Evolutionary conservation across 2,888 invertebrate genomes (phyloP), one percentile per base, ranked within the genome.

Genomic region (Charanyca ferruginea): DNA sequence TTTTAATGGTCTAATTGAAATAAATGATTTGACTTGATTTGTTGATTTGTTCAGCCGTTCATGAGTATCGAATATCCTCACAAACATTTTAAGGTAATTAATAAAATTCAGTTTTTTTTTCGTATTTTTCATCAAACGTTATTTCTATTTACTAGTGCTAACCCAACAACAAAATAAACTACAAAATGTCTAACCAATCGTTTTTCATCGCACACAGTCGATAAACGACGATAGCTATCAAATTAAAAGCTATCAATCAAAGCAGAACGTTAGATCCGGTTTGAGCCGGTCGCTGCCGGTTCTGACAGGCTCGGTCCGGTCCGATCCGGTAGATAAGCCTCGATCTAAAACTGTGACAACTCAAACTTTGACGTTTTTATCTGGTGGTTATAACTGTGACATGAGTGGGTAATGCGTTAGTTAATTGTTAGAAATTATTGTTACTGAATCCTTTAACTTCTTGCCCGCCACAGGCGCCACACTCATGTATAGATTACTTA

Each of bases 231-330:
- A 80, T 82, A 80, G 83, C 71, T 22, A 81, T 81, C 80, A 81
- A 83, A 81, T 81, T 80, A 80, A 83, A 81, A 83, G 63, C 80
- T 80, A 81, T 81, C 80, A 71, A 81, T 81, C 80, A 81, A 67
- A 54, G 58, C 47, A 66, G 76, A 70, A 67, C 41, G 77, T 64
- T 66, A 51, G 68, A 69, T 67, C 73, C 71, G 68, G 77, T 54
- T 69, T 63, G 60, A 58, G 67, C 77, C 73, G 81, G 78, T 73
- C 72, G 58, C 52, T 28, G 72, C 73, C 70, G 79, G 77, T 73
- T 69, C 68, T 77, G 80, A 80, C 84, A 77, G 71, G 70, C 77
- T 58, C 65, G 70, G 73, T 53, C 77, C 74, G 76, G 76, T 70
- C 54, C 71, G 77, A 83, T 81, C 64, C 64, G 45, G 41, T n/a